Percentiles rank a stretch among this genome's conserved stretches.
phyloP scores from a whole-genome alignment of 2,888 invertebrate species.

The Dermolepida albohirtum region DNA sequence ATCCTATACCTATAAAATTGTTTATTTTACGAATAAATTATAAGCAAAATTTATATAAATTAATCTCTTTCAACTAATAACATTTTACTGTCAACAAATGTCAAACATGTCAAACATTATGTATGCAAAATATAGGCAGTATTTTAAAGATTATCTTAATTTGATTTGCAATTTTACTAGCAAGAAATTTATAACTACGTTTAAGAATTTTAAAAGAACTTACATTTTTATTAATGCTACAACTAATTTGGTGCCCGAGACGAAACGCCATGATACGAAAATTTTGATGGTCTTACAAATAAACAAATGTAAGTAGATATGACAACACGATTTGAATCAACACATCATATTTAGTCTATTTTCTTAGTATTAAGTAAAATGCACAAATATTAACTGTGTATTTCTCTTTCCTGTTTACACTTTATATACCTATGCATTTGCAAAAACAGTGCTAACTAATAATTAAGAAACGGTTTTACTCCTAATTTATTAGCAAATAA shows the following conservation, averaged over 20 bases:
- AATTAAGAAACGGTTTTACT: too few relatives aligned
- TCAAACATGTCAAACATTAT: constrained; percentile 32
- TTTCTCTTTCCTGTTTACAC: too few relatives aligned
- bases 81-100: constrained; percentile 40
- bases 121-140: too few relatives aligned
- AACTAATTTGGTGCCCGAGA: constrained; percentile 50
- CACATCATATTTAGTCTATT: background rate
- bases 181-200: background rate
- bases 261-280: constrained; percentile 50
- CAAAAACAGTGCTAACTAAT: too few relatives aligned
- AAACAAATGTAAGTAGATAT: constrained; percentile 35
- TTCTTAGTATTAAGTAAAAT: background rate
- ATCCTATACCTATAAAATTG: too few relatives aligned
- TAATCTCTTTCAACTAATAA: too few relatives aligned
- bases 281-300: constrained; percentile 44
- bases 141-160: background rate
- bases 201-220: constrained; percentile 42
- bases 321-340: constrained; percentile 26
- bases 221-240: constrained; percentile 48
- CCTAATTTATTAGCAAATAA: too few relatives aligned
- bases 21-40: too few relatives aligned
- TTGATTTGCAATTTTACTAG: background rate
- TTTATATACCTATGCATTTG: too few relatives aligned
- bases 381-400: too few relatives aligned
- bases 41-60: too few relatives aligned